Conservation (phyloP, 2,113 vertebrate genomes). For the Scomber colias region DNA sequence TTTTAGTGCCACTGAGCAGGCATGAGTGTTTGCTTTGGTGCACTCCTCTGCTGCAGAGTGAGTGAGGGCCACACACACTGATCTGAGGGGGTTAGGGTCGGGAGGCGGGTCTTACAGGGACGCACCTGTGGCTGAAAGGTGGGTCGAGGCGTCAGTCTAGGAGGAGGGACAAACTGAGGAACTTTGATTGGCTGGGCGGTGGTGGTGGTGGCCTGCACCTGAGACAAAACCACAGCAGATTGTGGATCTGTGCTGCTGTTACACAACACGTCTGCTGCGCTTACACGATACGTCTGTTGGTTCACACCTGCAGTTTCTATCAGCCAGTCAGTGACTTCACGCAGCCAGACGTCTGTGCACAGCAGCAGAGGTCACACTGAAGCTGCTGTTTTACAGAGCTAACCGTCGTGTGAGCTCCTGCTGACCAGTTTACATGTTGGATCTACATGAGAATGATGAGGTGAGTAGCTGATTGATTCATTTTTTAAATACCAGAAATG, state of each 20-base stretch:
- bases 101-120: constrained; percentile 81
- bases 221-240: constrained; percentile 85
- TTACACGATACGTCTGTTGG: not conserved
- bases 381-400: too few species aligned
- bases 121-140: constrained; percentile 98
- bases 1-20: constrained; percentile 77
- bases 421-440: too few species aligned
- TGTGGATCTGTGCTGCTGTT: constrained; percentile 63
- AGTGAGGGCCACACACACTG: constrained; percentile 76
- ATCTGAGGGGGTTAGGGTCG: constrained; percentile 70
- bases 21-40: constrained; percentile 71
- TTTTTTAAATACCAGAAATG: too few species aligned
- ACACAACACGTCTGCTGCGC: not conserved
- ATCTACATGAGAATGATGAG: too few species aligned
- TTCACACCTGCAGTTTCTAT: too few species aligned
- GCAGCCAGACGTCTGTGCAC: too few species aligned
- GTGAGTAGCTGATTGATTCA: too few species aligned
- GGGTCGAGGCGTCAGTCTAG: constrained; percentile 97
- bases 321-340: too few species aligned
- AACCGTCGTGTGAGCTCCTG: too few species aligned
- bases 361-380: too few species aligned
- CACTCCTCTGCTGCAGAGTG: constrained; percentile 77
- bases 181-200: constrained; percentile 97
- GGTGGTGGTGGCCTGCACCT: constrained; percentile 94
- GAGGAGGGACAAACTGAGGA: constrained; percentile 99